These are phyloP conservation scores for Rhabdophis nuchalis DNA, from an alignment of 2,797 vertebrate genomes.

Conservation along the genomic window DNA sequence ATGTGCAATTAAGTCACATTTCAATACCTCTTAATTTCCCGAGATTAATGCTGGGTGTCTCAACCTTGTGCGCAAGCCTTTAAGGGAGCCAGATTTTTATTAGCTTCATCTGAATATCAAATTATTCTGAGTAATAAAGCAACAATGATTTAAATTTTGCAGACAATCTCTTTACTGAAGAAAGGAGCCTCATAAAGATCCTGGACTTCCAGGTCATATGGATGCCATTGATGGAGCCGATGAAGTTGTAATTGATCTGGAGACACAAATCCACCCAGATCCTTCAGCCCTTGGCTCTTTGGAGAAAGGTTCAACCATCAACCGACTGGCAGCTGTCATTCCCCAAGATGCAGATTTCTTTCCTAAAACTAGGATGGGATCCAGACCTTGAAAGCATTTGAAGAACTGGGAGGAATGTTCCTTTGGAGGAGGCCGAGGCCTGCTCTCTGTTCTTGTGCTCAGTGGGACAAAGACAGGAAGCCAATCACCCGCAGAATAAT, in stretches of 20 bases:
- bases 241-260: neutral
- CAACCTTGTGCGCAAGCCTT: neutral
- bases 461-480: neutral
- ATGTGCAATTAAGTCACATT: slow-evolving; percentile 4
- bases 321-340: neutral
- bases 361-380: neutral
- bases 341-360: neutral
- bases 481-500: neutral
- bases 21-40: neutral
- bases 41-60: neutral
- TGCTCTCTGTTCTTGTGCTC: neutral
- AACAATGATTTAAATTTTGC: neutral
- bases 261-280: neutral
- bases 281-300: neutral
- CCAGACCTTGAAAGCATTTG: neutral
- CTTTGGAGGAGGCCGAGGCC: neutral
- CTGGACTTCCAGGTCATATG: neutral
- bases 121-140: neutral
- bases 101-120: neutral
- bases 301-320: neutral
- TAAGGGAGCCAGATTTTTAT: neutral
- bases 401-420: neutral
- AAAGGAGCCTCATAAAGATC: neutral
- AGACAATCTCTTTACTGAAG: neutral
- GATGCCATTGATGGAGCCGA: neutral